Evolutionary conservation across 1,140 invertebrate genomes (phyloP).

Genomic region (Drosophila funebris): DNA sequence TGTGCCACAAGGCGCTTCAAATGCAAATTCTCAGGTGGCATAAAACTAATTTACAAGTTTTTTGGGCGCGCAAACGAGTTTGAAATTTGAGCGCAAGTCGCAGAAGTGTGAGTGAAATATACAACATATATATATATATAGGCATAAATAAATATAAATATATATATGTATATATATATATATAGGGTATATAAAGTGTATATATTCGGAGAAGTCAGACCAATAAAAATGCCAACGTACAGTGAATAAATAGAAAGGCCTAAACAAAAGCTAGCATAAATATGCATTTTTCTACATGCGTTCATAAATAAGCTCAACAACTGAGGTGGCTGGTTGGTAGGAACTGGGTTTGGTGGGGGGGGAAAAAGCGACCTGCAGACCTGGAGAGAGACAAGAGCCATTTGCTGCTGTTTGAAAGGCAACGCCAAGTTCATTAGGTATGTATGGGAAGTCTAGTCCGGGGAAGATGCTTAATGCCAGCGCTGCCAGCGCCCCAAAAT

Average conservation of each 20-base stretch:
- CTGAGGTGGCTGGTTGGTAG: background rate
- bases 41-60: constrained; percentile 59
- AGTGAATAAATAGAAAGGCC: constrained; percentile 38
- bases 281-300: constrained; percentile 47
- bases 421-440: constrained; percentile 76
- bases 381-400: constrained; percentile 7
- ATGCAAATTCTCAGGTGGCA: constrained; percentile 27
- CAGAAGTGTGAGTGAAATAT: constrained; percentile 29
- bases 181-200: background rate
- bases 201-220: background rate
- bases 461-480: constrained; percentile 54
- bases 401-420: constrained; percentile 49
- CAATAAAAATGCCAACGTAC: constrained; percentile 40
- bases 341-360: background rate
- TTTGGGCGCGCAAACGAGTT: constrained; percentile 26
- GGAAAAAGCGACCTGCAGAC: constrained; percentile 32
- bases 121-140: background rate
- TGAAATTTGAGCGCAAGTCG: constrained; percentile 34
- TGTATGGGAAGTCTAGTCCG: constrained; percentile 54
- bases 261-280: constrained; percentile 37
- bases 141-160: background rate
- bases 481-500: constrained; percentile 60
- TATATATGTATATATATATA: background rate
- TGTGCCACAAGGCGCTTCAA: constrained; percentile 15
- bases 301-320: constrained; percentile 32